These are phyloP conservation scores for Epinotia brunnichana DNA, from an alignment of 2,888 invertebrate genomes.

Conservation along the genomic window DNA sequence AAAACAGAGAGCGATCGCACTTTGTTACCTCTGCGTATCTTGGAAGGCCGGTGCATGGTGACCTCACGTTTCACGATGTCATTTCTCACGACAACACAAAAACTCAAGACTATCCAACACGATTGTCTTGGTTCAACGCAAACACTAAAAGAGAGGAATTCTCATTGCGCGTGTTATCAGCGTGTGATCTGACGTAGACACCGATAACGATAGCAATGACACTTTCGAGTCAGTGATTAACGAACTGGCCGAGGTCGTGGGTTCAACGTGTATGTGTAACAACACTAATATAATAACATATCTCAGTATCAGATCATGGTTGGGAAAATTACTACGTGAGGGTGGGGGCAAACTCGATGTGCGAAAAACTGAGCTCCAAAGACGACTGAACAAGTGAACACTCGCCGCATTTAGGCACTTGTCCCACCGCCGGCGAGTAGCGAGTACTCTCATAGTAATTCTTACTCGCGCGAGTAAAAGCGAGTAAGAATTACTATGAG, in stretches of 20 bases:
- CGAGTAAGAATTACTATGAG: no score
- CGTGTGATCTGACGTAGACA: conserved; percentile 62
- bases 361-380: neutral
- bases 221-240: conserved; percentile 45
- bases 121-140: conserved; percentile 56
- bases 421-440: no score
- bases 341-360: neutral
- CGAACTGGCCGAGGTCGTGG: conserved; percentile 32
- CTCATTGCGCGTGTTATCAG: conserved; percentile 58
- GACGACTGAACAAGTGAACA: neutral
- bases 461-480: no score
- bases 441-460: no score
- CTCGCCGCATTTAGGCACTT: neutral
- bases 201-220: conserved; percentile 58
- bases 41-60: conserved; percentile 61
- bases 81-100: conserved; percentile 57
- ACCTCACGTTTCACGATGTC: conserved; percentile 50
- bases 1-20: neutral
- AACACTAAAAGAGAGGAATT: conserved; percentile 60
- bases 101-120: conserved; percentile 56
- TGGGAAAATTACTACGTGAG: neutral
- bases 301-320: neutral
- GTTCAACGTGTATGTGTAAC: conserved; percentile 24
- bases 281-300: conserved; percentile 1
- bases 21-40: conserved; percentile 58